Percentiles rank a stretch among this genome's conserved stretches.
These are phyloP conservation scores for Melanophora roralis DNA, from an alignment of 2,888 invertebrate species.

Conservation along the genomic window DNA sequence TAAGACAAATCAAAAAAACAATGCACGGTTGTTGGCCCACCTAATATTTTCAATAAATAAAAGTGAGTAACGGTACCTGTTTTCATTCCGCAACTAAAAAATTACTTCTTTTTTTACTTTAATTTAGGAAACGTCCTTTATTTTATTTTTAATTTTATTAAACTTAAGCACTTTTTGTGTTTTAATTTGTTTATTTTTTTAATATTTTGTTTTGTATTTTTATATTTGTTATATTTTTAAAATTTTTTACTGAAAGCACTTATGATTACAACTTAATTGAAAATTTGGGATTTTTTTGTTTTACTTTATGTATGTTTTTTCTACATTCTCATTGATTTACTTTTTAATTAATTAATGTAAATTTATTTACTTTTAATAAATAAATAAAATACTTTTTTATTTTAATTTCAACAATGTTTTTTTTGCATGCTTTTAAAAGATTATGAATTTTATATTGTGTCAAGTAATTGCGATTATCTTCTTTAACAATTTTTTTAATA, in stretches of 20 bases:
- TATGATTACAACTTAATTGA: slow-evolving; percentile 60
- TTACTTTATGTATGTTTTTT: slow-evolving; percentile 14
- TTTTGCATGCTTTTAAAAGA: slow-evolving; percentile 18
- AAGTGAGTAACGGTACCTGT: no score
- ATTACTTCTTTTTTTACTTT: not conserved
- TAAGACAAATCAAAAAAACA: no score
- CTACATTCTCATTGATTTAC: slow-evolving; percentile 27
- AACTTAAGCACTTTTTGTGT: slow-evolving; percentile 53
- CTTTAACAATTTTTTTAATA: slow-evolving; percentile 41
- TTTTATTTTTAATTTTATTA: slow-evolving; percentile 33
- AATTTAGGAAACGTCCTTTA: slow-evolving; percentile 49
- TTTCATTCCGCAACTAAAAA: not conserved
- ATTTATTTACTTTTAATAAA: no score
- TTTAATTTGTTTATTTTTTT: slow-evolving; percentile 12
- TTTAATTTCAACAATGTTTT: slow-evolving; percentile 52
- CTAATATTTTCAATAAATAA: no score
- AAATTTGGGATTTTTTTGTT: slow-evolving; percentile 42
- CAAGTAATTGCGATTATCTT: slow-evolving; percentile 44
- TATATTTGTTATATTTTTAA: slow-evolving; percentile 1
- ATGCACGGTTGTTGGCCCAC: no score
- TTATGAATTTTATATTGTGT: slow-evolving; percentile 26
- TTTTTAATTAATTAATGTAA: slow-evolving; percentile 22
- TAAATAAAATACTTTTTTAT: no score
- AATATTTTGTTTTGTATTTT: slow-evolving; percentile 37
- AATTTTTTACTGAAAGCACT: slow-evolving; percentile 58